Conservation (phyloP, 2,888 invertebrate species). For the Tillus elongatus region DNA sequence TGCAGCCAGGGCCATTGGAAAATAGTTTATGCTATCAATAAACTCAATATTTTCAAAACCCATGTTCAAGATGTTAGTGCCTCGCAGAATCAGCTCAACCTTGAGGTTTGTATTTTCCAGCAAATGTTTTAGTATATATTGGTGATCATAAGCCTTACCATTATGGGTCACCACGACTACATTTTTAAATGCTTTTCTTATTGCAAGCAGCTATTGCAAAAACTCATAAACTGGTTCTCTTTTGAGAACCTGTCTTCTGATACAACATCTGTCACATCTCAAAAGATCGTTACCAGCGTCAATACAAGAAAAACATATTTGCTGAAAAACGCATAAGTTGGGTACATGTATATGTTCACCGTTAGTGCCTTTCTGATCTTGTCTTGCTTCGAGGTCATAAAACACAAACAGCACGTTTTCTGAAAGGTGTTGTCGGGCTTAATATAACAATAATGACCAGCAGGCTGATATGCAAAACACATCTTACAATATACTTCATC, state of each 20-base stretch:
- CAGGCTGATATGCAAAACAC: background rate
- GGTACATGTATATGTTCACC: conserved; percentile 1
- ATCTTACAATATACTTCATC: background rate
- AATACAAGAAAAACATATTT: background rate
- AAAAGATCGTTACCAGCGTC: background rate
- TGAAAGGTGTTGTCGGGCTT: background rate
- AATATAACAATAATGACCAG: background rate
- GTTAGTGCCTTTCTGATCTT: background rate
- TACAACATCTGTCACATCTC: background rate
- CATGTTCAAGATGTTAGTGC: background rate
- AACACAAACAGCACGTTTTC: conserved; percentile 1
- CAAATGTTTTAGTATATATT: background rate
- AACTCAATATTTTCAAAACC: background rate
- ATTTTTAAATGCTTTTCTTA: background rate
- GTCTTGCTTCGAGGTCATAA: background rate
- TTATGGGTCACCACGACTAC: background rate
- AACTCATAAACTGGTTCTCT: background rate
- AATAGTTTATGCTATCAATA: background rate
- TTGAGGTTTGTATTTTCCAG: background rate
- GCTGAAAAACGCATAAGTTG: conserved; percentile 1
- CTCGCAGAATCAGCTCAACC: background rate
- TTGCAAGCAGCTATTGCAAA: background rate
- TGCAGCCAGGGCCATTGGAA: background rate
- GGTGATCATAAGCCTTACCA: background rate
- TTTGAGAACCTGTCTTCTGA: background rate